Percentiles rank a stretch among this genome's conserved stretches.
phyloP scores from a whole-genome alignment of 2,113 vertebrate genomes.

The Pyxicephalus adspersus region DNA sequence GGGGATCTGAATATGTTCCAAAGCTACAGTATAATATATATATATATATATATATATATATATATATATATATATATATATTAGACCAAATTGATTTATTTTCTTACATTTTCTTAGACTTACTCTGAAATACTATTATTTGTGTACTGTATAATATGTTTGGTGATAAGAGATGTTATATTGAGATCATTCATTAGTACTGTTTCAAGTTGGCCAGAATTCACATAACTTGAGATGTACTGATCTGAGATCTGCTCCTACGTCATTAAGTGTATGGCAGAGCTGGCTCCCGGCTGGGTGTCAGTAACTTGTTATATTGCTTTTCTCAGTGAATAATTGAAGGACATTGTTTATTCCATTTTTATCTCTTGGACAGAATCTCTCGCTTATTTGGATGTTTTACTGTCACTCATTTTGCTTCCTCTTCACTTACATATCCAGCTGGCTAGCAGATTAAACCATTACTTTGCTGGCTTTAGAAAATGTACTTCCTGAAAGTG shows the following conservation, averaged over 20 bases:
- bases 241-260: background rate
- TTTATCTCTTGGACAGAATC: background rate
- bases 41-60: too few species aligned
- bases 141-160: background rate
- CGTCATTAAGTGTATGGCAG: background rate
- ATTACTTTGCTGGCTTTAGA: background rate
- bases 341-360: constrained; percentile 18
- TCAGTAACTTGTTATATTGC: constrained; percentile 45
- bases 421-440: background rate
- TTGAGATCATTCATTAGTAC: background rate
- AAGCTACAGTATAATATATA: too few species aligned
- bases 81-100: too few species aligned
- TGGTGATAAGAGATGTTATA: background rate
- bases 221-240: constrained; percentile 1
- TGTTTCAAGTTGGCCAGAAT: background rate
- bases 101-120: too few species aligned
- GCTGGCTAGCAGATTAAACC: constrained; percentile 7
- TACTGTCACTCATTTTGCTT: constrained; percentile 7
- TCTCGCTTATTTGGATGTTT: background rate
- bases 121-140: too few species aligned
- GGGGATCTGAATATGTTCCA: too few species aligned
- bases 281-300: background rate
- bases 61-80: too few species aligned
- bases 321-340: constrained; percentile 46
- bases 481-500: background rate